Evolutionary conservation across 1,140 invertebrate genomes (phyloP).

Genomic region (Laupala kohalensis): DNA sequence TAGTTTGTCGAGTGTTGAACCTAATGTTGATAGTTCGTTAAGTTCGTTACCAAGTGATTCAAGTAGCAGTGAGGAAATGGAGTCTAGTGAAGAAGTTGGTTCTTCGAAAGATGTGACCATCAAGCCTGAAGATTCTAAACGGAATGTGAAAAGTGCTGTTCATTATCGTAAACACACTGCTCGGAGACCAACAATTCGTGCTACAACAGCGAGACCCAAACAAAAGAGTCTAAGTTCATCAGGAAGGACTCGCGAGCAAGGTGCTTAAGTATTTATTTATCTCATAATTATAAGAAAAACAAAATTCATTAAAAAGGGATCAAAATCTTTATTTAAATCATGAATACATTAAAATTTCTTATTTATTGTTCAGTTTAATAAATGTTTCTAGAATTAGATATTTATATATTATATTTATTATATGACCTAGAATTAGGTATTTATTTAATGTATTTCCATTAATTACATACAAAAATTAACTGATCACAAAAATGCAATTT

Average conservation of each 20-base stretch:
- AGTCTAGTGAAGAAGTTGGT: slow-evolving; percentile 6
- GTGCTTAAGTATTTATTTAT: slow-evolving; percentile 21
- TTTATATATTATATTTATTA: too few relatives aligned
- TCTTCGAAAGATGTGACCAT: not conserved
- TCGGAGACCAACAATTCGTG: slow-evolving; percentile 28
- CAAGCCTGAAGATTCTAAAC: not conserved
- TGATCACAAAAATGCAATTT: too few relatives aligned
- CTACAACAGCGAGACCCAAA: slow-evolving; percentile 32
- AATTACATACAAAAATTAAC: too few relatives aligned
- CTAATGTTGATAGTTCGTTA: slow-evolving; percentile 48
- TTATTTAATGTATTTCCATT: too few relatives aligned
- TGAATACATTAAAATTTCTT: not conserved
- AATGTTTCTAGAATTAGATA: too few relatives aligned
- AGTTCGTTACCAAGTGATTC: slow-evolving; percentile 33
- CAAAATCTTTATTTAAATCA: too few relatives aligned
- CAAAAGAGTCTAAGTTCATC: slow-evolving; percentile 26
- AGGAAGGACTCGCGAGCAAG: slow-evolving; percentile 57
- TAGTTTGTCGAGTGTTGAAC: slow-evolving; percentile 37
- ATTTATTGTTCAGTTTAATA: not conserved
- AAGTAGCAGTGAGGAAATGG: slow-evolving; percentile 27
- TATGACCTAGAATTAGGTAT: too few relatives aligned
- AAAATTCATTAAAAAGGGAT: too few relatives aligned
- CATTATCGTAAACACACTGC: slow-evolving; percentile 7
- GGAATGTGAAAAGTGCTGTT: slow-evolving; percentile 10
- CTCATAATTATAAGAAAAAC: too few relatives aligned